phyloP scores from a whole-genome alignment of 92 coral and sea anemone genomes.

The Nematostella vectensis region DNA sequence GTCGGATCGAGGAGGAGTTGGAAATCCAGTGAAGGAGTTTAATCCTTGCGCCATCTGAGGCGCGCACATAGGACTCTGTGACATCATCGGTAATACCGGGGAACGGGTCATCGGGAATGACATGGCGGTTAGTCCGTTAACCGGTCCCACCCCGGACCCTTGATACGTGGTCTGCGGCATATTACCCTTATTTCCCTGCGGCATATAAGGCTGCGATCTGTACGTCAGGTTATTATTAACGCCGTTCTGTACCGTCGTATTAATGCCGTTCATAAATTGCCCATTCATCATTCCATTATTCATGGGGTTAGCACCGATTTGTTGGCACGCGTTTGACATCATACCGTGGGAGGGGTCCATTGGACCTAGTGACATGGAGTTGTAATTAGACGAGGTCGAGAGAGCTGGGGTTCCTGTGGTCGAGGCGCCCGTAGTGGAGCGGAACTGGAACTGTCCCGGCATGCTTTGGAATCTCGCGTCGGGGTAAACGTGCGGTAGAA shows the following conservation, averaged over 20 bases:
- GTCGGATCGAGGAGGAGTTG: slow-evolving; percentile 61
- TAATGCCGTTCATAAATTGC: slow-evolving; percentile 33
- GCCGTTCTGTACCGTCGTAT: slow-evolving; percentile 63
- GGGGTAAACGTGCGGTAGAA: slow-evolving; percentile 76
- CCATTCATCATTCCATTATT: slow-evolving; percentile 55
- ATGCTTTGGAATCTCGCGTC: slow-evolving; percentile 72
- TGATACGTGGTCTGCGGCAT: slow-evolving; percentile 59
- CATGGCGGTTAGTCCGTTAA: slow-evolving; percentile 52
- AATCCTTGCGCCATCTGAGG: slow-evolving; percentile 63
- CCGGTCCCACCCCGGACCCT: slow-evolving; percentile 45
- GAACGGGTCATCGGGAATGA: slow-evolving; percentile 71
- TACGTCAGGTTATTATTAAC: slow-evolving; percentile 63
- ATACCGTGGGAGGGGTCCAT: slow-evolving; percentile 54
- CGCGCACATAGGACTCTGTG: slow-evolving; percentile 58
- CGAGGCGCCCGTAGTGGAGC: slow-evolving; percentile 55
- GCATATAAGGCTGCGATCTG: slow-evolving; percentile 73
- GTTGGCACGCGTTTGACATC: slow-evolving; percentile 60
- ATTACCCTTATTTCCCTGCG: too few species aligned
- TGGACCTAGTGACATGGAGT: slow-evolving; percentile 46
- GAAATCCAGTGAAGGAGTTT: slow-evolving; percentile 49
- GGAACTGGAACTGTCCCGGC: slow-evolving; percentile 51
- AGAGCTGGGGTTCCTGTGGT: slow-evolving; percentile 51
- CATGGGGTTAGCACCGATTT: slow-evolving; percentile 46
- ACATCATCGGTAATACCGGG: slow-evolving; percentile 58
- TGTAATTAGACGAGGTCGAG: slow-evolving; percentile 40